These are phyloP conservation scores for Drosophila helvetica DNA, from an alignment of 2,888 invertebrate genomes.

Conservation along the genomic window DNA sequence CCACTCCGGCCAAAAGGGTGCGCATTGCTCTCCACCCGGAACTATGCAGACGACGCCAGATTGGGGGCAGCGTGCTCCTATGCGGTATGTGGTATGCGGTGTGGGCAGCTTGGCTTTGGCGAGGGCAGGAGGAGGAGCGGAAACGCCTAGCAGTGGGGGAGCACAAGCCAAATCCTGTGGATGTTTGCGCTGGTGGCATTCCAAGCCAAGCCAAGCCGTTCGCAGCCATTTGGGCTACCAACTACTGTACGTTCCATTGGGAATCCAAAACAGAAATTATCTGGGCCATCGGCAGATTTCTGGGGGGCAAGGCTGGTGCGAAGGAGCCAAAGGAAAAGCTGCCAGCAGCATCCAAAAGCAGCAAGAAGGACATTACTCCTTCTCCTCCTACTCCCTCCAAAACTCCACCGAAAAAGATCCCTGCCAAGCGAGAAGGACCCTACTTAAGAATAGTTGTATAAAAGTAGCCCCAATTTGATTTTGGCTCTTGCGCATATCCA, in stretches of 20 bases:
- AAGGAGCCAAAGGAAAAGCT: slow-evolving; percentile 53
- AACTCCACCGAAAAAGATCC: slow-evolving; percentile 7
- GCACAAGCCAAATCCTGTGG: slow-evolving; percentile 86
- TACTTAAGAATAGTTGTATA: too few relatives aligned
- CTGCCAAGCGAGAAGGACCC: too few relatives aligned
- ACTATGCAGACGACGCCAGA: slow-evolving; percentile 82
- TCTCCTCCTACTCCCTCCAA: too few relatives aligned
- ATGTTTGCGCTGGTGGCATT: slow-evolving; percentile 94
- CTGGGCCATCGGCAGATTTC: too few relatives aligned
- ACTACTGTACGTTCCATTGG: too few relatives aligned
- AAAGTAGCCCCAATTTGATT: too few relatives aligned
- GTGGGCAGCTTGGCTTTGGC: slow-evolving; percentile 95
- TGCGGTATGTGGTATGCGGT: too few relatives aligned
- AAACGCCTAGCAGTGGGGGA: slow-evolving; percentile 86
- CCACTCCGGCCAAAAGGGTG: slow-evolving; percentile 50
- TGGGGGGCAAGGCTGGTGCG: slow-evolving; percentile 55
- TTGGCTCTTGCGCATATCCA: slow-evolving; percentile 13
- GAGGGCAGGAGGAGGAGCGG: slow-evolving; percentile 90
- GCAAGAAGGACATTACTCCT: neutral
- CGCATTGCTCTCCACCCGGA: slow-evolving; percentile 72
- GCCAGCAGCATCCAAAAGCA: neutral
- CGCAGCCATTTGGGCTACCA: too few relatives aligned
- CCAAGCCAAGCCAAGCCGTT: too few relatives aligned
- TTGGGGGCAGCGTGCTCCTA: slow-evolving; percentile 88
- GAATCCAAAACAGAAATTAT: too few relatives aligned